Conservation (phyloP, 2,888 invertebrate genomes). For the Salticus scenicus region DNA sequence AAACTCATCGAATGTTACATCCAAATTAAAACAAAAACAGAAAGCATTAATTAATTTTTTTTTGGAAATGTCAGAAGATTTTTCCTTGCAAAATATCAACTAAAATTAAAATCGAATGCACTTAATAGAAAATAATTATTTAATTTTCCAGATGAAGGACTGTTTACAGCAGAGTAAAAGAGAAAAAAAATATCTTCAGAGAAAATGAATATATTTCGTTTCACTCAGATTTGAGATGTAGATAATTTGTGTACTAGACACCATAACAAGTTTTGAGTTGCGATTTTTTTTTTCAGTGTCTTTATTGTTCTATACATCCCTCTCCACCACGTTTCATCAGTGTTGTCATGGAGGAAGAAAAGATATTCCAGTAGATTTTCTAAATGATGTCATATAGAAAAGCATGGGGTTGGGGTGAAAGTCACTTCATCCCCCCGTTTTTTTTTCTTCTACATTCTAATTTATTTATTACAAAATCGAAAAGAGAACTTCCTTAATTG, state of each 20-base stretch:
- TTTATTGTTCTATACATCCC: conserved; percentile 7
- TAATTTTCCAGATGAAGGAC: not conserved
- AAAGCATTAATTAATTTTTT: too few relatives aligned
- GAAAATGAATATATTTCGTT: not conserved
- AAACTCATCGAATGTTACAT: too few relatives aligned
- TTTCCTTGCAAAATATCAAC: not conserved
- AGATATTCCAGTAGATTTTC: not conserved
- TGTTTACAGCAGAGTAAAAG: not conserved
- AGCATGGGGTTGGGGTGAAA: not conserved
- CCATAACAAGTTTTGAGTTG: not conserved
- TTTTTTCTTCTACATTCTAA: conserved; percentile 29
- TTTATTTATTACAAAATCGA: conserved; percentile 64
- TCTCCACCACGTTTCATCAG: not conserved
- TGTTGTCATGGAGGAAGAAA: conserved; percentile 1
- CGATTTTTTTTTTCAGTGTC: not conserved
- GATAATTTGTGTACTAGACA: not conserved
- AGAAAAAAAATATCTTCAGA: not conserved
- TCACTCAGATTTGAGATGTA: not conserved
- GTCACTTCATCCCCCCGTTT: not conserved
- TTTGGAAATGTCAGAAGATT: too few relatives aligned
- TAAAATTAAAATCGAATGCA: not conserved
- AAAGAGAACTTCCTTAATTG: conserved; percentile 63
- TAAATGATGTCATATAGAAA: not conserved
- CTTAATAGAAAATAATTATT: not conserved
- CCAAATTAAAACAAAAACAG: too few relatives aligned